Percentiles rank a stretch among this genome's conserved stretches.
Conservation (phyloP, 2,797 vertebrate genomes). For the Phalloptychus januarius region DNA sequence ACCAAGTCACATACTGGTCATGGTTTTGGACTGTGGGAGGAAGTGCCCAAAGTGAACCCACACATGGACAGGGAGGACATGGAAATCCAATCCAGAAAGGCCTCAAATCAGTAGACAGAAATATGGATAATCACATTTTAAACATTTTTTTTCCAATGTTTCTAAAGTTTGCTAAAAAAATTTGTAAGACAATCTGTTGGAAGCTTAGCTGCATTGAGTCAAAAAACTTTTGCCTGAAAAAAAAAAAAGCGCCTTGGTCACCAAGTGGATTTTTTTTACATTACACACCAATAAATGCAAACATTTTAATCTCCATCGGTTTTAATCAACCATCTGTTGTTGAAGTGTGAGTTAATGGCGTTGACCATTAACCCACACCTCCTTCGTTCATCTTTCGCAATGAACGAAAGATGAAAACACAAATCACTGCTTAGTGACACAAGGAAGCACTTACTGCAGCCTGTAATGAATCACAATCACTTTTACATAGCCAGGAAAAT, state of each 20-base stretch:
- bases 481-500: constrained; percentile 31
- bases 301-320: constrained; percentile 43
- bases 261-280: constrained; percentile 18
- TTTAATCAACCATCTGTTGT: too few relatives aligned
- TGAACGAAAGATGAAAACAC: constrained; percentile 66
- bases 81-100: neutral
- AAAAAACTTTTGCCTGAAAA: neutral
- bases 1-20: neutral
- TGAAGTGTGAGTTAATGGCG: constrained; percentile 41
- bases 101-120: neutral
- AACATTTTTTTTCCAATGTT: neutral
- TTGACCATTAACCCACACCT: too few relatives aligned
- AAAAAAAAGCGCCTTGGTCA: neutral
- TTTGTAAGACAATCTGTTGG: too few relatives aligned
- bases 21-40: neutral
- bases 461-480: constrained; percentile 48
- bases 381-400: too few relatives aligned
- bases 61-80: neutral
- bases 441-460: constrained; percentile 34
- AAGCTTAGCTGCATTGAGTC: too few relatives aligned
- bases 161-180: too few relatives aligned
- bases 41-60: neutral
- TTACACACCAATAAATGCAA: constrained; percentile 31
- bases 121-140: neutral
- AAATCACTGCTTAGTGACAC: constrained; percentile 54